Percentiles rank a stretch among this genome's conserved stretches.
These are phyloP conservation scores for Pteropus alecto DNA, from an alignment of 2,113 vertebrate genomes.

Conservation along the genomic window DNA sequence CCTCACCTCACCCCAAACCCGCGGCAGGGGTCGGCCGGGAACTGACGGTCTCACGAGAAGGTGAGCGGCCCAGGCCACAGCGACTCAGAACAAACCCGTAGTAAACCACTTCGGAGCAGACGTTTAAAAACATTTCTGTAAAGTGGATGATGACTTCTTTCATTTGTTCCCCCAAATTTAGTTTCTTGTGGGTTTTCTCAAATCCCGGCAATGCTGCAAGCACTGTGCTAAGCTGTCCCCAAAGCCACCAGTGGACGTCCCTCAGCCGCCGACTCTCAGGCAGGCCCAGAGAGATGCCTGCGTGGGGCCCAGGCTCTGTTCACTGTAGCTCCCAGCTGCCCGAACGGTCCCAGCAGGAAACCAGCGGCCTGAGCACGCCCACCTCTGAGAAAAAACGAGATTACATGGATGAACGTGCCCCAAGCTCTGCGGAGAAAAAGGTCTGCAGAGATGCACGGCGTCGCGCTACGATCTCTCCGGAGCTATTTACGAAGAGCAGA, in stretches of 20 bases:
- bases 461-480: neutral
- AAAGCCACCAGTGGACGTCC: fast-evolving
- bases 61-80: fast-evolving
- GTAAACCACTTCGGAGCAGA: neutral
- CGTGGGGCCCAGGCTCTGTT: neutral
- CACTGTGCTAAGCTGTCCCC: neutral
- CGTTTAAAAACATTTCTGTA: neutral
- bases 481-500: neutral
- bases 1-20: neutral
- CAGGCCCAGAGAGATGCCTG: neutral
- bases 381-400: neutral
- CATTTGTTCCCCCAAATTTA: neutral
- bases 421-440: neutral
- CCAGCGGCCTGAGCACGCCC: neutral
- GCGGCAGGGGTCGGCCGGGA: neutral
- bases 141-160: neutral
- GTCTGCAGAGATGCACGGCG: fast-evolving
- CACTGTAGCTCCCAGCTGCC: neutral
- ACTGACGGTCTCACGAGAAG: neutral
- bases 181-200: neutral
- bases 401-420: neutral
- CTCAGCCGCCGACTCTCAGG: neutral
- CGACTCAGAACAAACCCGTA: neutral
- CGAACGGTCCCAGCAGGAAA: neutral
- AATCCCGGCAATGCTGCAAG: neutral